Conservation (phyloP, 2,113 vertebrate species). For the Sitta europaea region DNA sequence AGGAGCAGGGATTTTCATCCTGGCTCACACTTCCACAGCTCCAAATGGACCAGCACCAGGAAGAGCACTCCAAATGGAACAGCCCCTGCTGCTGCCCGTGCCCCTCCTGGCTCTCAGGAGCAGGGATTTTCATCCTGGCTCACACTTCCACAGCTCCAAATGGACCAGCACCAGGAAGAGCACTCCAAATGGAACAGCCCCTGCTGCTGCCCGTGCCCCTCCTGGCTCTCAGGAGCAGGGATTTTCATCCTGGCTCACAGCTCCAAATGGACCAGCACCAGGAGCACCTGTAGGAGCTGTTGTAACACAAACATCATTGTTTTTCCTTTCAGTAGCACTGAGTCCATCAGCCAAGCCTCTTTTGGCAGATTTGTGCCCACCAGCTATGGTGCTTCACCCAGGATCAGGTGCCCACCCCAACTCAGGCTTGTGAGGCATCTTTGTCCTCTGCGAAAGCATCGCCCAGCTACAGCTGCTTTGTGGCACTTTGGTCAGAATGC, state of each 20-base stretch:
- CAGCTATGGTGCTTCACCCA: not conserved
- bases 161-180: rapidly evolving
- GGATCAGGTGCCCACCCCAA: not conserved
- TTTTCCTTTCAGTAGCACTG: not conserved
- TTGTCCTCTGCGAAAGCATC: not conserved
- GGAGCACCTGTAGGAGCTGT: not conserved
- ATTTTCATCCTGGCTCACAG: not conserved
- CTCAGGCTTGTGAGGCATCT: not conserved
- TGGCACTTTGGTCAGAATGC: not conserved
- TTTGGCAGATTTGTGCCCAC: not conserved
- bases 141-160: rapidly evolving
- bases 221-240: not conserved
- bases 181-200: too few relatives aligned
- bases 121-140: not conserved
- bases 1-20: not conserved
- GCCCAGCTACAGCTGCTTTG: not conserved
- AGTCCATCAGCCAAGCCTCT: not conserved
- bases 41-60: not conserved
- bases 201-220: rapidly evolving
- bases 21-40: not conserved
- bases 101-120: not conserved
- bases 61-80: too few relatives aligned
- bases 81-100: rapidly evolving
- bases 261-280: not conserved
- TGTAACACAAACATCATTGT: not conserved